These are phyloP conservation scores for Chaunax sp. DNA, from an alignment of 2,797 vertebrate genomes.

Conservation along the genomic window DNA sequence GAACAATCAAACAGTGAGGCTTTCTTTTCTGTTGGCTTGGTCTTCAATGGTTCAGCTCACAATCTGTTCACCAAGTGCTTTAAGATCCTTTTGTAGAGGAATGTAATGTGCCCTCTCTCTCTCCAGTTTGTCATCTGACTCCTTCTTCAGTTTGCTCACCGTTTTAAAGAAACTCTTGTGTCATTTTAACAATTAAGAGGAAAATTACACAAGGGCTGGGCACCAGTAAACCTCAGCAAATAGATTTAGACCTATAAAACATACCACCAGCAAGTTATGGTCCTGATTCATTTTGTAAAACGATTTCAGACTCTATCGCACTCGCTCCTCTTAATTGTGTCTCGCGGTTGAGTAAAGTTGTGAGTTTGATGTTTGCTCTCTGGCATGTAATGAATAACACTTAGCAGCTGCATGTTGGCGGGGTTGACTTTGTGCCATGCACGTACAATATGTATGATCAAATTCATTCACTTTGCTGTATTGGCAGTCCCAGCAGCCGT, in stretches of 20 bases:
- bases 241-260: conserved; percentile 6
- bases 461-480: conserved; percentile 29
- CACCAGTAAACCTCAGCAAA: conserved; percentile 13
- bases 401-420: conserved; percentile 22
- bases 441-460: conserved; percentile 8
- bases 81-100: conserved; percentile 15
- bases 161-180: conserved; percentile 11
- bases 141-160: conserved; percentile 26
- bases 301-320: not conserved
- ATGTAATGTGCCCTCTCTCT: not conserved
- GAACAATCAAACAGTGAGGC: too few relatives aligned
- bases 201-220: not conserved
- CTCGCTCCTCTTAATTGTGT: not conserved
- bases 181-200: conserved; percentile 20
- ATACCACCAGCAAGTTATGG: not conserved
- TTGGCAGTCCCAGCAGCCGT: conserved; percentile 22
- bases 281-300: not conserved
- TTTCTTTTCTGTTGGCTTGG: too few relatives aligned
- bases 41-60: too few relatives aligned
- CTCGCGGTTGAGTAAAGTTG: not conserved
- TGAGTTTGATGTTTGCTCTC: not conserved
- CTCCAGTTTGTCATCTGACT: conserved; percentile 27
- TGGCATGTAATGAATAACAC: conserved; percentile 1
- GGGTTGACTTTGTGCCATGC: conserved; percentile 10
- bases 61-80: not conserved